Evolutionary conservation across 64 coral and sea anemone species (phyloP), one percentile per base, ranked within the genome.

Genomic region (Orbicella faveolata): DNA sequence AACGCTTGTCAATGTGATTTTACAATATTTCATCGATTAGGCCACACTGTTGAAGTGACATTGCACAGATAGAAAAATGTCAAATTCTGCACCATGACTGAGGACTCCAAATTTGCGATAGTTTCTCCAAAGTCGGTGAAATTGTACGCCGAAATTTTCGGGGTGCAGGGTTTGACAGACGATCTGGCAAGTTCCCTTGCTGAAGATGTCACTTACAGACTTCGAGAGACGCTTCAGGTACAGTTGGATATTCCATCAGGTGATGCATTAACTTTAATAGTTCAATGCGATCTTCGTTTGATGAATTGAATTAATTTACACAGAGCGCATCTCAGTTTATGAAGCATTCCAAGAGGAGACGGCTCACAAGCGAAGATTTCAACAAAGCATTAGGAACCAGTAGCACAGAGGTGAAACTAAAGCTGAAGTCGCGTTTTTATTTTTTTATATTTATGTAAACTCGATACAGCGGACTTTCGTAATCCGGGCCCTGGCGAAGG

Each of bases 201-300:
- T 23, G 95, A 97, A 74, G 95, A 97, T 83, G 92, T 89, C 21
- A 97, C 95, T 15, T 97, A 91, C 95, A 88, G 95, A 84, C 80
- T 97, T 63, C 92, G 95, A 30, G 86, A 97, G 39, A 86, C 90
- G 12, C 80, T 97, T 65, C 92, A 97, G 95, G 95, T 94, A 53
- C 16, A 51, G 1, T 15, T 72, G 36, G 6, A 67, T n/a, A 62
- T 20, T 35, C 39, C 18, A 36, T 72, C 20, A 6, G 14, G 1
- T 15, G 4, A 53, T 61, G 72, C 36, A n/a, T 10, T 1, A 20
- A 11, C 9, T 79, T 26, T 23, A 21, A 3, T 53, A 36, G 69
- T 41, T 48, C 74, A 8, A 35, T 65, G 34, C 19, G 54, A 11
- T 53, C 18, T n/a, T 21, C 18, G 41, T 75, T 70, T 70, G 16